Base-by-base conservation (phyloP, 2,888 invertebrate genomes). In the Autographa pulchrina region DNA sequence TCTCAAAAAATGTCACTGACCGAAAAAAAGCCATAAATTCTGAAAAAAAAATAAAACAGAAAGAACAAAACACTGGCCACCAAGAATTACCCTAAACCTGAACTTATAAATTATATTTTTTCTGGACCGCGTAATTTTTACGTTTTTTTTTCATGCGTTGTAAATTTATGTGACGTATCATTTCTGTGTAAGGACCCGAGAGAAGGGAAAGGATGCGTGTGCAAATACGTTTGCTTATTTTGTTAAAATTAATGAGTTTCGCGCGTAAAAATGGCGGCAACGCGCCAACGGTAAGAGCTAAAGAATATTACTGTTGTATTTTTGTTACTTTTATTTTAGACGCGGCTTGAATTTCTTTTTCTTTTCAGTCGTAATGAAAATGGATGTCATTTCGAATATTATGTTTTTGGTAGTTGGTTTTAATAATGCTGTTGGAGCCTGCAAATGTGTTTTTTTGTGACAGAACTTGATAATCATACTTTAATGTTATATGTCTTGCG, bases 91-190 rank as follows among this genome's bases (percentile, higher is more conserved):
- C 75, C 74, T 63, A 70, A 74, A 76, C 77, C 76, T 71, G 78
- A 82, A 78, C 65, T 80, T 75, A 60, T 80, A 78, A 79, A 70
- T 82, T 76, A 81, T 79, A 77, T 82, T 74, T 82, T 80, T 75
- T 73, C 75, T 77, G 62, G 72, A 68, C 81, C 80, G 68, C 73
- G 75, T 82, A 84, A 82, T 85, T 87, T 88, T 87, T 83, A 78
- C 80, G 70, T 83, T 85, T 88, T 88, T 86, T 86, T 86, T 88
- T 81, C 82, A 81, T 82, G 83, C 78, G 78, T 76, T 72, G 64
- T 80, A 89, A 88, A 91, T 91, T 91, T 91, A 92, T 91, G 90
- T 86, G 90, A 87, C 90, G 88, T 86, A 84, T 87, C 78, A 85
- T 88, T 89, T 87, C 77, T 84, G 83, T 84, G 81, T 71, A 75